These are phyloP conservation scores for Drosophila merina DNA, from an alignment of 2,888 invertebrate genomes.

Conservation along the genomic window DNA sequence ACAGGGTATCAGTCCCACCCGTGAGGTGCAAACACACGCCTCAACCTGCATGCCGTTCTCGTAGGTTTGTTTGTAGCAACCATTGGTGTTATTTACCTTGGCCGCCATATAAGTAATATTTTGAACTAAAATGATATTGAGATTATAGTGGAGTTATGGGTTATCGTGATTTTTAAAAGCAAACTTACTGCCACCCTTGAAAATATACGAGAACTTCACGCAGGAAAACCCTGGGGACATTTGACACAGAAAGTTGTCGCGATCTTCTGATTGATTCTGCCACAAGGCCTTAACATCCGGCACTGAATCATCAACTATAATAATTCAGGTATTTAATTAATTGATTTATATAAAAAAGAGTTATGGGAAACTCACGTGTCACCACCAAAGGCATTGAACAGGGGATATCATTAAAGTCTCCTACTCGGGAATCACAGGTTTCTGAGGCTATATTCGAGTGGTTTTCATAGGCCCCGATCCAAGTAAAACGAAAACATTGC, in stretches of 20 bases:
- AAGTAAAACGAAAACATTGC: slow-evolving; percentile 88
- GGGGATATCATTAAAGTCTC: slow-evolving; percentile 85
- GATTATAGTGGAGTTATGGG: too few relatives aligned
- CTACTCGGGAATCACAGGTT: slow-evolving; percentile 85
- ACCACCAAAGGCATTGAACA: slow-evolving; percentile 87
- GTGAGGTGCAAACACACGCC: slow-evolving; percentile 85
- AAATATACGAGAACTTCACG: slow-evolving; percentile 87
- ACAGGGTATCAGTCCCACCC: slow-evolving; percentile 83
- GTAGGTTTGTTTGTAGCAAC: slow-evolving; percentile 86
- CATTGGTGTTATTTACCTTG: slow-evolving; percentile 86
- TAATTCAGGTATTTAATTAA: background rate
- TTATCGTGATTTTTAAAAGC: too few relatives aligned
- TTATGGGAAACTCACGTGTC: slow-evolving; percentile 85
- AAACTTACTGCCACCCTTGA: slow-evolving; percentile 86
- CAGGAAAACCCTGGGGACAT: slow-evolving; percentile 87
- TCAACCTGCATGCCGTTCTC: slow-evolving; percentile 84
- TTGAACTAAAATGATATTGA: slow-evolving; percentile 84
- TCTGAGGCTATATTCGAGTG: slow-evolving; percentile 86
- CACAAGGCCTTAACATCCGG: slow-evolving; percentile 87
- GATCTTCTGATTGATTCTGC: slow-evolving; percentile 84
- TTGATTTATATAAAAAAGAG: background rate
- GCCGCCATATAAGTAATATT: slow-evolving; percentile 90
- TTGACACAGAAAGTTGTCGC: slow-evolving; percentile 85
- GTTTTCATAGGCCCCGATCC: slow-evolving; percentile 88
- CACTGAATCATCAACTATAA: slow-evolving; percentile 86